Evolutionary conservation across 2,113 vertebrate species (phyloP).

Genomic region (Menidia beryllina): DNA sequence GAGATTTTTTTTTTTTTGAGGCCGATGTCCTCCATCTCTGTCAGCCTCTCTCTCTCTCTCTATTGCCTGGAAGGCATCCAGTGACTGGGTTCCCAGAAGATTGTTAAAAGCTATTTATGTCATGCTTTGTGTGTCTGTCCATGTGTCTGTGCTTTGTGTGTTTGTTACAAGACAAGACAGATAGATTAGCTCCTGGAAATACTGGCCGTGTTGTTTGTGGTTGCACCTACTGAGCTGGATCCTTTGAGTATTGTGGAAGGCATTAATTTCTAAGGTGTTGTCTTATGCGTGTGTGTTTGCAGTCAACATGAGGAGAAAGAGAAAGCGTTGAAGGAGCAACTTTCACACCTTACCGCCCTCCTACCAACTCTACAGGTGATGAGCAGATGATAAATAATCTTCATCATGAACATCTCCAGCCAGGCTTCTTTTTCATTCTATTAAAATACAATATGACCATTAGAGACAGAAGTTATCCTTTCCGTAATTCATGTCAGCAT

Average conservation of each 20-base stretch:
- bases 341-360: constrained; percentile 87
- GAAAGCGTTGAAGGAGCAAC: constrained; percentile 91
- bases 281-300: constrained; percentile 60
- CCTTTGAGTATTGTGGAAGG: constrained; percentile 31
- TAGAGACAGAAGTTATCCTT: neutral
- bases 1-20: constrained; percentile 73
- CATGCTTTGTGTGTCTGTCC: constrained; percentile 51
- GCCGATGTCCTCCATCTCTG: constrained; percentile 53
- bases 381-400: neutral
- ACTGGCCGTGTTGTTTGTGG: constrained; percentile 54
- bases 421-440: neutral
- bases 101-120: constrained; percentile 78
- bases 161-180: constrained; percentile 61
- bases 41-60: constrained; percentile 16
- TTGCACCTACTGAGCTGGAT: constrained; percentile 37
- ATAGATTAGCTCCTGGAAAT: constrained; percentile 71
- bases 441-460: neutral
- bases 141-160: constrained; percentile 34
- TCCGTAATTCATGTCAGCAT: neutral
- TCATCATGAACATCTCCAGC: neutral
- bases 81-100: constrained; percentile 74
- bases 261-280: constrained; percentile 32
- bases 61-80: constrained; percentile 72
- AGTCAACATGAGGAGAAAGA: constrained; percentile 94
- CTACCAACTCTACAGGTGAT: constrained; percentile 91